Percentiles rank a stretch among this genome's conserved stretches.
Evolutionary conservation across 2,113 vertebrate species (phyloP).

Genomic region (Cyphomyrus plagiostoma): DNA sequence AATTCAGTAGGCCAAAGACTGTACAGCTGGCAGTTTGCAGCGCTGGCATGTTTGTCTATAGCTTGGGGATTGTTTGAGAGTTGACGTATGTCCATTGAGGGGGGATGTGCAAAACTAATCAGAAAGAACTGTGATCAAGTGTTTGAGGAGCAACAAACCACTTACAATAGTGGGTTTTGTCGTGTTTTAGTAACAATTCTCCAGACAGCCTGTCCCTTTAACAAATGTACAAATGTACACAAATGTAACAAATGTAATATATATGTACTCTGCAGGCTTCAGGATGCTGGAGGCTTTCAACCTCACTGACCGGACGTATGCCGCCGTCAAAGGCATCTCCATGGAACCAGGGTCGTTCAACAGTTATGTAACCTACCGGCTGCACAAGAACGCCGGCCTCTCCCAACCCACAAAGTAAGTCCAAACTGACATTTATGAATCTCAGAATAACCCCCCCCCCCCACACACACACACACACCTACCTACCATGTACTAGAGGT

Average conservation of each 20-base stretch:
- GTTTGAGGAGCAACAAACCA: not conserved
- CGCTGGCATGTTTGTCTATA: not conserved
- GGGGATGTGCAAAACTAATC: not conserved
- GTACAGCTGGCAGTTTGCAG: not conserved
- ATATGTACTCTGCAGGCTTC: slow-evolving; percentile 72
- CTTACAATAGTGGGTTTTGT: not conserved
- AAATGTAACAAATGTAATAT: no score
- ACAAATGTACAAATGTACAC: no score
- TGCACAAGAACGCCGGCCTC: slow-evolving; percentile 88
- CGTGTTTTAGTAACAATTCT: not conserved
- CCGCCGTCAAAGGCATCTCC: slow-evolving; percentile 83
- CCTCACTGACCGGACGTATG: slow-evolving; percentile 84
- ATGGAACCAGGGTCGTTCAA: slow-evolving; percentile 93
- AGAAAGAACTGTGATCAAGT: not conserved
- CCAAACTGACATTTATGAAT: not conserved
- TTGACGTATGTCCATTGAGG: not conserved
- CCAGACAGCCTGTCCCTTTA: not conserved
- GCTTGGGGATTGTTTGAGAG: not conserved
- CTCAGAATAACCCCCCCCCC: not conserved
- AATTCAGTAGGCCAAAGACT: not conserved
- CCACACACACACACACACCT: no score
- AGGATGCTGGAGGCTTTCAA: slow-evolving; percentile 97
- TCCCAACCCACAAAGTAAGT: slow-evolving; percentile 85
- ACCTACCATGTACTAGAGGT: not conserved
- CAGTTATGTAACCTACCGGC: slow-evolving; percentile 78